These are phyloP conservation scores for Dromococcyx pavoninus DNA, from an alignment of 2,797 vertebrate genomes.

Conservation along the genomic window DNA sequence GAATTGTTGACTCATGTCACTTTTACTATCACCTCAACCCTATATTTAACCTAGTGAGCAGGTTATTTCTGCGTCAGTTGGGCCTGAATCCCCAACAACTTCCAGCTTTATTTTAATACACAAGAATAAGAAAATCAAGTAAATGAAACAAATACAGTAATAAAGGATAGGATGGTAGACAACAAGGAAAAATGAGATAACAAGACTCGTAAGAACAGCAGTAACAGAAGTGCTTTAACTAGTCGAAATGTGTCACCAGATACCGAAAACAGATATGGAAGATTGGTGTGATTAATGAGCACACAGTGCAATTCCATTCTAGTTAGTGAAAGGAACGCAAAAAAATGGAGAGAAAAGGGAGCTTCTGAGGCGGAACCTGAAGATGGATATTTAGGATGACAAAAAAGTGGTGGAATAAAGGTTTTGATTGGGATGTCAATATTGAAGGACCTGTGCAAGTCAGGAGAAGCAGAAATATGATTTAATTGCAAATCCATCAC, in stretches of 20 bases:
- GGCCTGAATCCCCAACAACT: background rate
- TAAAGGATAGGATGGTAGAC: background rate
- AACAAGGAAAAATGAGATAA: background rate
- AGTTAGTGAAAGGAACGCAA: rapidly evolving
- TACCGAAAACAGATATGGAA: background rate
- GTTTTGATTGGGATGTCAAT: background rate
- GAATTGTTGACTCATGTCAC: background rate
- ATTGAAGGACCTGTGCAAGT: background rate
- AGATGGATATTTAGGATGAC: background rate
- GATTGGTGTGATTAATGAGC: background rate
- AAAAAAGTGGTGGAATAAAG: background rate
- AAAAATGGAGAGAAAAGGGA: background rate
- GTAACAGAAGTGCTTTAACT: background rate
- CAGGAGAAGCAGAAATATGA: background rate
- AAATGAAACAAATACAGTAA: background rate
- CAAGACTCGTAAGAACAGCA: background rate
- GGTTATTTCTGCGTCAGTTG: background rate
- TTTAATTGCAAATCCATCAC: background rate
- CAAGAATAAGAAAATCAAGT: background rate
- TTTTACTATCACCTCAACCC: background rate
- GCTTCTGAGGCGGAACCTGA: background rate
- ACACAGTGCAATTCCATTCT: background rate
- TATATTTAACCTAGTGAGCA: background rate
- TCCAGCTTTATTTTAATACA: background rate
- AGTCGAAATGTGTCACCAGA: background rate